phyloP scores from a whole-genome alignment of 1,140 invertebrate genomes.

The Micrasema minimum region DNA sequence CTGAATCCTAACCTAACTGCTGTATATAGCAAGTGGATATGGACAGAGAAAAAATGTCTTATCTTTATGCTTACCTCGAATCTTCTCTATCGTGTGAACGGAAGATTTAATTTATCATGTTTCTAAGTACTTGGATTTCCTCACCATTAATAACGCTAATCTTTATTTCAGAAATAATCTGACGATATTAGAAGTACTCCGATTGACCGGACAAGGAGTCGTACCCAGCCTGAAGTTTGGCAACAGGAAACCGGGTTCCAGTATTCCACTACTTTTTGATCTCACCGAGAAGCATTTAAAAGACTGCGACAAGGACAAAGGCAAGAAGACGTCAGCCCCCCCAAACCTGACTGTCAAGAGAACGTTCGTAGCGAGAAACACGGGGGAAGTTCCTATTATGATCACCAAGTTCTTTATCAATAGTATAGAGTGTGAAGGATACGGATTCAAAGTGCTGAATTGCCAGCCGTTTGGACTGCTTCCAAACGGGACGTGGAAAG shows the following conservation, averaged over 20 bases:
- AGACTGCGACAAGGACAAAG: slow-evolving; percentile 79
- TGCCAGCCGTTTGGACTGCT: slow-evolving; percentile 83
- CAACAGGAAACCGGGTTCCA: slow-evolving; percentile 84
- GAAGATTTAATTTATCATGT: too few species aligned
- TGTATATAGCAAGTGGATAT: too few species aligned
- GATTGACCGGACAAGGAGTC: slow-evolving; percentile 84
- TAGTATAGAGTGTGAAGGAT: slow-evolving; percentile 82
- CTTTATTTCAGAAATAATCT: slow-evolving; percentile 86
- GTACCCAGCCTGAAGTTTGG: slow-evolving; percentile 89
- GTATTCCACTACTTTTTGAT: slow-evolving; percentile 83
- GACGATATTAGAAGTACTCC: slow-evolving; percentile 88
- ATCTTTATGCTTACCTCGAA: too few species aligned
- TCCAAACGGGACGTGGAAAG: slow-evolving; percentile 85
- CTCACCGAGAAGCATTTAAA: slow-evolving; percentile 84
- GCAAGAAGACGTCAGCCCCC: slow-evolving; percentile 52
- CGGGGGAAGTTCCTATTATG: slow-evolving; percentile 83
- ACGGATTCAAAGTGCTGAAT: slow-evolving; percentile 87
- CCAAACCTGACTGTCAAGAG: slow-evolving; percentile 84
- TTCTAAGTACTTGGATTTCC: too few species aligned
- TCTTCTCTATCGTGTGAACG: too few species aligned
- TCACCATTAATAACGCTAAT: neutral
- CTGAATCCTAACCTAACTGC: too few species aligned
- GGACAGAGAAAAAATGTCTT: too few species aligned
- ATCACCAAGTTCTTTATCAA: slow-evolving; percentile 83
- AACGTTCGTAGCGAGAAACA: slow-evolving; percentile 89